Percentiles rank a stretch among this genome's conserved stretches.
Conservation (phyloP, 2,113 vertebrate genomes). For the Oryzias melastigma region DNA sequence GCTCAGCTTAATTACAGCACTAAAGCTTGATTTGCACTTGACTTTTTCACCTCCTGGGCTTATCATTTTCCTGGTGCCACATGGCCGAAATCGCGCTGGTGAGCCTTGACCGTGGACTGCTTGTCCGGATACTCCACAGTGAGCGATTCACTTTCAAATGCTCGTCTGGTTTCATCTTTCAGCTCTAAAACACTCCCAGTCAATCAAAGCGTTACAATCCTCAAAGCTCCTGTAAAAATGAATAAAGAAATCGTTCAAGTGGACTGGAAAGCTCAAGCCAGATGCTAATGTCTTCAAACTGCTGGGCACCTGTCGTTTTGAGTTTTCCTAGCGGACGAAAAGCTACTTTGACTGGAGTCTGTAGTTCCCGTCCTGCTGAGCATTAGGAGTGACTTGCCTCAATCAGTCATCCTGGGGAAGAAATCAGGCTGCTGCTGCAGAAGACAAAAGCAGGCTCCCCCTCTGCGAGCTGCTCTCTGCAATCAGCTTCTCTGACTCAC, state of each 20-base stretch:
- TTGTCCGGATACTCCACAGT: slow-evolving; percentile 2
- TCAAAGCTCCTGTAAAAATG: background rate
- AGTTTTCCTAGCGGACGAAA: slow-evolving; percentile 19
- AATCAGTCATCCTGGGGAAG: slow-evolving; percentile 42
- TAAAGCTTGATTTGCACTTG: slow-evolving; percentile 31
- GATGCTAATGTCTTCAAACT: slow-evolving; percentile 7
- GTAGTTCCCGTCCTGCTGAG: slow-evolving; percentile 21
- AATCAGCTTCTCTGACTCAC: slow-evolving; percentile 54
- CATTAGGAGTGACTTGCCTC: slow-evolving; percentile 38
- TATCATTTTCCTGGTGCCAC: slow-evolving; percentile 24
- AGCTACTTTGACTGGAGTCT: slow-evolving; percentile 3
- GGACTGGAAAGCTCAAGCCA: background rate
- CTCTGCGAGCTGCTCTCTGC: slow-evolving; percentile 50
- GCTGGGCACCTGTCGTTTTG: background rate
- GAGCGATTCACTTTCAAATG: background rate
- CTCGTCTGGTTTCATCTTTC: slow-evolving; percentile 6
- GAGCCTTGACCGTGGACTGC: slow-evolving; percentile 18
- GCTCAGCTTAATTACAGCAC: slow-evolving; percentile 38
- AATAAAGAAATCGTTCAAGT: background rate
- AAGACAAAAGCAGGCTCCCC: slow-evolving; percentile 35
- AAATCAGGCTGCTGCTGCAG: slow-evolving; percentile 32
- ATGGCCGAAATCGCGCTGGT: slow-evolving; percentile 5
- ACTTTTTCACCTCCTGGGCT: slow-evolving; percentile 15
- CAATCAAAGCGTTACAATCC: background rate
- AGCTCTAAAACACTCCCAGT: background rate